Evolutionary conservation across 2,888 invertebrate genomes (phyloP), one percentile per base, ranked within the genome.

Genomic region (Julus scandinavius): DNA sequence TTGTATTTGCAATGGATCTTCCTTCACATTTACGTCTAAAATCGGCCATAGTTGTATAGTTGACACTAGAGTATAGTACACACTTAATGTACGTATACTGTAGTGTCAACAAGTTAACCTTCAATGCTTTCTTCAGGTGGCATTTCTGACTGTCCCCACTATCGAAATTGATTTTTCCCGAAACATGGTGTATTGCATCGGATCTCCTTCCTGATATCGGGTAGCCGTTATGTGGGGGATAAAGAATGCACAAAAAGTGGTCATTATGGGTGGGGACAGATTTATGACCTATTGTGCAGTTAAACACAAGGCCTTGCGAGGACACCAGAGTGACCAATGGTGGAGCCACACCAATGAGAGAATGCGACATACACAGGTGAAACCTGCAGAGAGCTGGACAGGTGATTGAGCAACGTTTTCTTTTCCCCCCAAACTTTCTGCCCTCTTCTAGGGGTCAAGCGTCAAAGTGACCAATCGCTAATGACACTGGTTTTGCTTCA

Each of bases 221-320:
- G 63, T 63, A 63, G 20, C 63, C n/a, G 63, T 63, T 63, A 63
- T 11, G 29, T 20, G 72, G 2, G 11, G 20, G 20, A 63, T 15
- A 58, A n/a, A 20, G 6, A 72, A 58, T n/a, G 58, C 20, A 29
- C 72, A 29, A 29, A 72, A 72, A 72, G 72, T 72, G 72, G 72
- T 29, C 29, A 29, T 29, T 29, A 1, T 9, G 72, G 72, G 20
- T 72, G 72, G 20, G 20, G 29, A 72, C 72, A 72, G 72, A 54
- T 72, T 72, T 72, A 72, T 20, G 72, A 72, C 72, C 72, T 72
- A 72, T 72, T 72, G 72, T 72, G 72, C 72, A 17, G 58, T 5
- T 58, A n/a, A 58, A 15, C 58, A n/a, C 2, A 20, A 29, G 72
- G 29, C 72, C 72, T 29, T 72, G 72, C 29, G 20, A 29, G 72